These are phyloP conservation scores for Pholis gunnellus DNA, from an alignment of 2,113 vertebrate genomes.

Conservation along the genomic window DNA sequence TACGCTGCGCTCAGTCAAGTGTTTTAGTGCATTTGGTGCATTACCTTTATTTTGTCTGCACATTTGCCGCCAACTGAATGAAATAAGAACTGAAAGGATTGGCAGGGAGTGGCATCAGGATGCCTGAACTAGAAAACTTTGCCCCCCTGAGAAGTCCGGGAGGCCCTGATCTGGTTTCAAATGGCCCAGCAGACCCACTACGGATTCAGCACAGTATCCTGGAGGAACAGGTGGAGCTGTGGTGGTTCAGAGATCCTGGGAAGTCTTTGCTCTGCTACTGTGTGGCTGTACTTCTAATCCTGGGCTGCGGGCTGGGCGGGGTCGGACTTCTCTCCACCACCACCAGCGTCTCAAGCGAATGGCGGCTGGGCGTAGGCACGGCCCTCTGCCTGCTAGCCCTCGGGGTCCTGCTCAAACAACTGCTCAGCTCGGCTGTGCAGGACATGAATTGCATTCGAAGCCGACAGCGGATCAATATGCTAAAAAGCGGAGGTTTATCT, in stretches of 20 bases:
- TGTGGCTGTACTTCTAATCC: slow-evolving; percentile 89
- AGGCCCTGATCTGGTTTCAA: slow-evolving; percentile 47
- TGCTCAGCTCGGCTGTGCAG: slow-evolving; percentile 97
- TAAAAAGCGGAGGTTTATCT: slow-evolving; percentile 93
- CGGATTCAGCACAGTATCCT: slow-evolving; percentile 90
- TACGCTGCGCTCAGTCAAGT: slow-evolving; percentile 5
- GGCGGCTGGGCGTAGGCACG: slow-evolving; percentile 92
- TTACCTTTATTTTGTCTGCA: background rate
- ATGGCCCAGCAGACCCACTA: slow-evolving; percentile 66
- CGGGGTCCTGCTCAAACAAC: slow-evolving; percentile 94
- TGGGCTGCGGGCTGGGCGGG: slow-evolving; percentile 91
- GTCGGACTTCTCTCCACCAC: slow-evolving; percentile 94
- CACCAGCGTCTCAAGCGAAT: slow-evolving; percentile 94
- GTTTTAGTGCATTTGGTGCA: slow-evolving; percentile 5
- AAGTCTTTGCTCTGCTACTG: slow-evolving; percentile 93
- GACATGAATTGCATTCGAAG: slow-evolving; percentile 98
- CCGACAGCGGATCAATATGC: slow-evolving; percentile 89
- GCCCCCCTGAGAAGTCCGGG: slow-evolving; percentile 71
- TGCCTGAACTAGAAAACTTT: slow-evolving; percentile 88
- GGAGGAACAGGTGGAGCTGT: slow-evolving; percentile 96
- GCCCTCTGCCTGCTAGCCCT: slow-evolving; percentile 93
- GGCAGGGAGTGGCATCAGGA: slow-evolving; percentile 67
- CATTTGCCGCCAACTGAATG: background rate
- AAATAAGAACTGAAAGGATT: slow-evolving; percentile 5
- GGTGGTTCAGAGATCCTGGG: slow-evolving; percentile 96